phyloP scores from a whole-genome alignment of 2,113 vertebrate genomes.

The Cavia porcellus region DNA sequence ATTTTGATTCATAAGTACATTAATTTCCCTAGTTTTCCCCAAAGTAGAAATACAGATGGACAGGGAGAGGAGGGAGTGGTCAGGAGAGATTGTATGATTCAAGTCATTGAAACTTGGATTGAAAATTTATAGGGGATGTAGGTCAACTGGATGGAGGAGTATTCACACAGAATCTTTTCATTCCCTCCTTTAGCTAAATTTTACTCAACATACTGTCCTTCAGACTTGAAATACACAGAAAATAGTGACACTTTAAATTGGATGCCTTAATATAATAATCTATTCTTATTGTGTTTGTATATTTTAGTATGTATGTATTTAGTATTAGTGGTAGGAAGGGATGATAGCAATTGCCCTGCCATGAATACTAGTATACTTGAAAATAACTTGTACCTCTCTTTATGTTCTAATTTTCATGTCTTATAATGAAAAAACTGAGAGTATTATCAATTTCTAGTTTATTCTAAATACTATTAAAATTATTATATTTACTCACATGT shows the following conservation, averaged over 20 bases:
- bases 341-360: not conserved
- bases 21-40: slow-evolving; percentile 52
- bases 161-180: slow-evolving; percentile 3
- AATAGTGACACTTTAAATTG: slow-evolving; percentile 19
- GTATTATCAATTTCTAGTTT: not conserved
- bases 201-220: not conserved
- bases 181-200: slow-evolving; percentile 31
- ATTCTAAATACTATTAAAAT: not conserved
- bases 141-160: not conserved
- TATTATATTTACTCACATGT: not conserved
- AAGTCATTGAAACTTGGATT: not conserved
- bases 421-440: not conserved
- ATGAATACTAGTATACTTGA: not conserved
- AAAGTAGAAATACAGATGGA: slow-evolving; percentile 19
- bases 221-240: not conserved
- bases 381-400: not conserved
- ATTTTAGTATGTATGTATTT: not conserved
- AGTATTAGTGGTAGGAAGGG: not conserved
- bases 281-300: not conserved
- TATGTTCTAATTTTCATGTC: not conserved
- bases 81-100: slow-evolving; percentile 18
- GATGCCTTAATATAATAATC: not conserved
- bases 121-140: slow-evolving; percentile 31
- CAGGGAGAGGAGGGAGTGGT: not conserved
- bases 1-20: slow-evolving; percentile 46